These are phyloP conservation scores for Drepana arcuata DNA, from an alignment of 1,140 invertebrate species.

Conservation along the genomic window DNA sequence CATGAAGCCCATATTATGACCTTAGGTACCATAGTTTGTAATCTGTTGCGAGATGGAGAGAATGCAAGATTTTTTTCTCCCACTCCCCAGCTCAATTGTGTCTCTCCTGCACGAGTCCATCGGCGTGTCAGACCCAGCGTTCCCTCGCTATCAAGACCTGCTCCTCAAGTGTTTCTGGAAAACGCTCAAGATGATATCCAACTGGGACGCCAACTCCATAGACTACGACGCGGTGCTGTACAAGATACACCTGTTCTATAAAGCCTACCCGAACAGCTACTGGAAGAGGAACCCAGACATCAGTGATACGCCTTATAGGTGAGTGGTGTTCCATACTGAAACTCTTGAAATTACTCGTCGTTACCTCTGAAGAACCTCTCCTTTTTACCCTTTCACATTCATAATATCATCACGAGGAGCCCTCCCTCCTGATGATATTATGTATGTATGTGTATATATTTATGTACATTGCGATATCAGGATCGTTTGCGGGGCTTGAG, in stretches of 20 bases:
- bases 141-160: conserved; percentile 82
- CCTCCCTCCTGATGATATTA: no score
- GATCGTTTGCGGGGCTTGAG: no score
- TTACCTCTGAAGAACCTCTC: no score
- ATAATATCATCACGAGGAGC: no score
- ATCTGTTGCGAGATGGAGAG: no score
- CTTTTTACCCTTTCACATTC: no score
- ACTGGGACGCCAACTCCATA: conserved; percentile 81
- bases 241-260: conserved; percentile 89
- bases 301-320: conserved; percentile 80
- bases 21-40: no score
- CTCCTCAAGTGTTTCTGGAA: conserved; percentile 94
- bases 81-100: conserved; percentile 57
- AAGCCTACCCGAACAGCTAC: conserved; percentile 85
- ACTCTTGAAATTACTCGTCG: no score
- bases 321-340: conserved; percentile 9
- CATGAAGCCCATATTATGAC: no score
- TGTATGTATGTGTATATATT: no score
- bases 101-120: conserved; percentile 64
- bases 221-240: conserved; percentile 87
- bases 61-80: conserved; percentile 5
- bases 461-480: no score
- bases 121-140: conserved; percentile 61
- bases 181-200: conserved; percentile 84
- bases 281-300: conserved; percentile 80